These are phyloP conservation scores for Alcis repandata DNA, from an alignment of 2,888 invertebrate species.

Conservation along the genomic window DNA sequence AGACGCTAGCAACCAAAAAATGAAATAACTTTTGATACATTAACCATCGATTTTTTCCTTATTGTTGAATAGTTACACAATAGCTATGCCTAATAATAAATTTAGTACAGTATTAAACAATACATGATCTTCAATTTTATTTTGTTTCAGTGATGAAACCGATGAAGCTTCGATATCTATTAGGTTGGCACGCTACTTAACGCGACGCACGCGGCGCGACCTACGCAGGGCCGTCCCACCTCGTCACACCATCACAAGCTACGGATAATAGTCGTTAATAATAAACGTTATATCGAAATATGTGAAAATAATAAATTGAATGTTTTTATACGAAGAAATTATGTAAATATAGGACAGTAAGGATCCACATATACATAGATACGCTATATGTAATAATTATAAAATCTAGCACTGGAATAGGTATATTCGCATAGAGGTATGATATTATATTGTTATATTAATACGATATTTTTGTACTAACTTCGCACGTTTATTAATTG, in stretches of 20 bases:
- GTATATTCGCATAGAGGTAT: slow-evolving; percentile 19
- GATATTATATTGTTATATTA: slow-evolving; percentile 36
- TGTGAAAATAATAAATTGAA: not conserved
- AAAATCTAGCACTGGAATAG: slow-evolving; percentile 29
- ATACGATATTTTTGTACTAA: slow-evolving; percentile 64
- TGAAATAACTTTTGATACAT: no score
- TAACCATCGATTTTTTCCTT: no score
- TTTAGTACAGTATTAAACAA: not conserved
- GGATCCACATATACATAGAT: not conserved
- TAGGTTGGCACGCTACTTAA: not conserved
- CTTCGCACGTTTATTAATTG: slow-evolving; percentile 37
- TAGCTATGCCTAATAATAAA: no score
- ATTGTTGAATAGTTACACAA: no score
- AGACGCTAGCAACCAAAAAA: no score
- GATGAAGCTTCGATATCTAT: not conserved
- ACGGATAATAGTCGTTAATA: not conserved
- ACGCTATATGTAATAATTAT: slow-evolving; percentile 10
- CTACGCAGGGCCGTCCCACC: not conserved
- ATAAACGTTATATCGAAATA: not conserved
- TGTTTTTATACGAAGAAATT: not conserved
- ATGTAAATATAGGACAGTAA: slow-evolving; percentile 1
- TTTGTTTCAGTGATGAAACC: not conserved
- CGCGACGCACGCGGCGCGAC: not conserved
- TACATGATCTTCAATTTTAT: not conserved
- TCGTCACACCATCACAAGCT: not conserved